phyloP scores from a whole-genome alignment of 2,888 invertebrate genomes.

The Leistus spinibarbis region DNA sequence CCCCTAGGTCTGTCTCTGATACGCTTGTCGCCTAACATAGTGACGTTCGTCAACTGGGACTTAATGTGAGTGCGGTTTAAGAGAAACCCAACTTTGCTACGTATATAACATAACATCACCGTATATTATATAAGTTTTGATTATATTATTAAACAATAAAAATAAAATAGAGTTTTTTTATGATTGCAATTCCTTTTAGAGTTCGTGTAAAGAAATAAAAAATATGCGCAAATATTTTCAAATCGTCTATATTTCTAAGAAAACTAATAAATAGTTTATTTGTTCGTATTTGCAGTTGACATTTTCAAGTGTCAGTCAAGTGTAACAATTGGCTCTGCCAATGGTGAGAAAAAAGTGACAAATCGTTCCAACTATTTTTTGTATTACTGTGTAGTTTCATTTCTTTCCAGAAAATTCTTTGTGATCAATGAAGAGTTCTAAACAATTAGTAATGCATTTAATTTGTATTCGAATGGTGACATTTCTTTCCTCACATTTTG shows the following conservation, averaged over 20 bases:
- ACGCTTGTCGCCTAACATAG: neutral
- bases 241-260: no score
- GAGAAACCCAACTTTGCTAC: no score
- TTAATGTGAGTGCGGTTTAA: no score
- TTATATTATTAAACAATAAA: no score
- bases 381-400: neutral
- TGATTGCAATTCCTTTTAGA: no score
- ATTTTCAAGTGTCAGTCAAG: conserved; percentile 27
- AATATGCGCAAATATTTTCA: no score
- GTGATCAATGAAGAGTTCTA: neutral
- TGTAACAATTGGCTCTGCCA: conserved; percentile 15
- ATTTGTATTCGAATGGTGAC: neutral
- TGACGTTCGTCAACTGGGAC: neutral
- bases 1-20: neutral
- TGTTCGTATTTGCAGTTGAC: conserved; percentile 24
- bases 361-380: neutral
- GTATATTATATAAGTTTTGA: no score
- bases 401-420: neutral
- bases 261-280: no score
- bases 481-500: neutral
- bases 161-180: no score
- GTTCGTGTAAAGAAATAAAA: no score
- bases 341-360: neutral
- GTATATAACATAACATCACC: no score
- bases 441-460: neutral